Percentiles rank a stretch among this genome's conserved stretches.
These are phyloP conservation scores for Suillia variegata DNA, from an alignment of 2,888 invertebrate species.

Conservation along the genomic window DNA sequence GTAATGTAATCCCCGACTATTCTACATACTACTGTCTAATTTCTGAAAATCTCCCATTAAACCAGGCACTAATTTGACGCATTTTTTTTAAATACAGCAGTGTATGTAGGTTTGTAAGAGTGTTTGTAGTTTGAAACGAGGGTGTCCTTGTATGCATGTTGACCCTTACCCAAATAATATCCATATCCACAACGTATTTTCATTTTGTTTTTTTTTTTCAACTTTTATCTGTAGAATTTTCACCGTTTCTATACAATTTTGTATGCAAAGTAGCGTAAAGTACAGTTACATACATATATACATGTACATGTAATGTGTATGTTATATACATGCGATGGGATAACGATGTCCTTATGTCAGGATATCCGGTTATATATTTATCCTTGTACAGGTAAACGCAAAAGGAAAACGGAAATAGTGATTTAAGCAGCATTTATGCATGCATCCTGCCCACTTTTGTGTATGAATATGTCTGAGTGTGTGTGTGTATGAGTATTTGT, in stretches of 20 bases:
- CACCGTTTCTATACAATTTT: neutral
- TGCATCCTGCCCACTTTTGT: conserved; percentile 8
- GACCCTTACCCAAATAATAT: no score
- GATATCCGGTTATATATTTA: conserved; percentile 27
- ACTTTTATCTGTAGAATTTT: no score
- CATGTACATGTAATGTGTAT: neutral
- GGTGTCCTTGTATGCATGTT: no score
- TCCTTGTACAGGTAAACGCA: neutral
- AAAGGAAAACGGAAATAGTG: conserved; percentile 13
- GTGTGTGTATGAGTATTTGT: neutral
- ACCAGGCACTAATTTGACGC: no score
- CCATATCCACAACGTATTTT: no score
- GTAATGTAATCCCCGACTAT: no score
- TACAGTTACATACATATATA: neutral
- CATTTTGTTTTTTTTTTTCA: no score
- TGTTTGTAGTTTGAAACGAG: no score
- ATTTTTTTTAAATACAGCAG: no score
- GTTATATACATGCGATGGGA: neutral
- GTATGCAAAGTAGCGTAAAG: neutral
- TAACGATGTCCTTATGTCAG: conserved; percentile 26
- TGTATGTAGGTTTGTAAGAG: no score
- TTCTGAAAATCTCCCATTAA: no score
- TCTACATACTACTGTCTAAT: no score
- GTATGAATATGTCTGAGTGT: neutral
- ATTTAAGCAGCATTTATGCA: conserved; percentile 16